Evolutionary conservation across 1,140 invertebrate genomes (phyloP).

Genomic region (Zaprionus kolodkinae): DNA sequence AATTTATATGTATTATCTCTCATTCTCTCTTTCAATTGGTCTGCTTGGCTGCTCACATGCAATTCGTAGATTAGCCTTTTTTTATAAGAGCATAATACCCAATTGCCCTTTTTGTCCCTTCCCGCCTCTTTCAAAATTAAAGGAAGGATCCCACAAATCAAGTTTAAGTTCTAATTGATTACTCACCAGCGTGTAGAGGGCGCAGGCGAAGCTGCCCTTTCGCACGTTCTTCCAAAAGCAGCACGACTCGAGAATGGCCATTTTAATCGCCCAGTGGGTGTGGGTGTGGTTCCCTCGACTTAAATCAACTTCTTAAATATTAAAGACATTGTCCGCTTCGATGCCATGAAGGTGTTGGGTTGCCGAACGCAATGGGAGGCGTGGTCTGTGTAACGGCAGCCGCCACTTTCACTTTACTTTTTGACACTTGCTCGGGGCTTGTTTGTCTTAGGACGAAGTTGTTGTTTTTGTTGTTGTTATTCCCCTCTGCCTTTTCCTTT

Average conservation of each 20-base stretch:
- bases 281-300: not conserved
- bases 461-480: not conserved
- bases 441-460: constrained; percentile 48
- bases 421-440: constrained; percentile 53
- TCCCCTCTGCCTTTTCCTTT: constrained; percentile 26
- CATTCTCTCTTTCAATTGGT: not conserved
- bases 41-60: constrained; percentile 1
- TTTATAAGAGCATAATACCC: constrained; percentile 11
- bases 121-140: not conserved
- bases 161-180: constrained; percentile 50
- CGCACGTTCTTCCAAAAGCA: constrained; percentile 92
- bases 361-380: constrained; percentile 5
- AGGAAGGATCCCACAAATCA: constrained; percentile 27
- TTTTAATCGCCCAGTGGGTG: constrained; percentile 66
- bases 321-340: constrained; percentile 37
- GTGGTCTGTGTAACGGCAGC: constrained; percentile 48
- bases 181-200: constrained; percentile 90
- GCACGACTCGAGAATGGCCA: constrained; percentile 92
- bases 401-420: constrained; percentile 74
- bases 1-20: not conserved
- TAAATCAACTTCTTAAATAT: constrained; percentile 27
- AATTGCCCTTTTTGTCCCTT: constrained; percentile 23
- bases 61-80: not conserved
- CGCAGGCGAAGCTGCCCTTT: constrained; percentile 91
- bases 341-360: not conserved